Percentiles rank a stretch among this genome's conserved stretches.
These are phyloP conservation scores for Ericerus pela DNA, from an alignment of 1,140 invertebrate genomes.

Conservation along the genomic window DNA sequence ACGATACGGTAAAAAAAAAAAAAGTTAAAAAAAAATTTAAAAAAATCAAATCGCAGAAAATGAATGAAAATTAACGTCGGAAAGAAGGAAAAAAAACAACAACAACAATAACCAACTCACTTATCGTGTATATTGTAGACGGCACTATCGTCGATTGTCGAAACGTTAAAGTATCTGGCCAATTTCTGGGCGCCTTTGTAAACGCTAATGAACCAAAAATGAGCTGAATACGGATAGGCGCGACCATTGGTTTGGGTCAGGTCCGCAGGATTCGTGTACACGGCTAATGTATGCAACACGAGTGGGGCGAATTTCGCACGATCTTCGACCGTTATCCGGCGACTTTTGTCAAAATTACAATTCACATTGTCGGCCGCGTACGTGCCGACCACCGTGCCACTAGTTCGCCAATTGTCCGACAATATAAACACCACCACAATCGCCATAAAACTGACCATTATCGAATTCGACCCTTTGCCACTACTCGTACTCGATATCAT, in stretches of 20 bases:
- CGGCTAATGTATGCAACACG: slow-evolving; percentile 22
- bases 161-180: slow-evolving; percentile 14
- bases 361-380: not conserved
- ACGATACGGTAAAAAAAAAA: too few relatives aligned
- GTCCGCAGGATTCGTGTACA: slow-evolving; percentile 19
- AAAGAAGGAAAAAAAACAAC: too few relatives aligned
- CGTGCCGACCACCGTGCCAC: not conserved
- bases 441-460: slow-evolving; percentile 9
- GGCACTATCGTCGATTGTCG: slow-evolving; percentile 12
- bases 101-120: too few relatives aligned
- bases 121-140: slow-evolving; percentile 22
- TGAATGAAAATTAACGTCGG: too few relatives aligned
- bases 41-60: too few relatives aligned
- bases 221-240: slow-evolving; percentile 17
- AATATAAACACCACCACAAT: slow-evolving; percentile 11
- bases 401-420: slow-evolving; percentile 4
- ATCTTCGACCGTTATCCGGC: slow-evolving; percentile 18
- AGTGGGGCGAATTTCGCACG: slow-evolving; percentile 15
- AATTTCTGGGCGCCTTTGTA: slow-evolving; percentile 21
- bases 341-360: slow-evolving; percentile 14
- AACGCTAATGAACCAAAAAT: slow-evolving; percentile 23
- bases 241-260: not conserved
- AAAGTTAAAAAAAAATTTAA: too few relatives aligned
- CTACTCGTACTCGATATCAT: too few relatives aligned
- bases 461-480: slow-evolving; percentile 6